Percentiles rank a stretch among this genome's conserved stretches.
Evolutionary conservation across 1,140 invertebrate species (phyloP).

Genomic region (Lucilia sericata): DNA sequence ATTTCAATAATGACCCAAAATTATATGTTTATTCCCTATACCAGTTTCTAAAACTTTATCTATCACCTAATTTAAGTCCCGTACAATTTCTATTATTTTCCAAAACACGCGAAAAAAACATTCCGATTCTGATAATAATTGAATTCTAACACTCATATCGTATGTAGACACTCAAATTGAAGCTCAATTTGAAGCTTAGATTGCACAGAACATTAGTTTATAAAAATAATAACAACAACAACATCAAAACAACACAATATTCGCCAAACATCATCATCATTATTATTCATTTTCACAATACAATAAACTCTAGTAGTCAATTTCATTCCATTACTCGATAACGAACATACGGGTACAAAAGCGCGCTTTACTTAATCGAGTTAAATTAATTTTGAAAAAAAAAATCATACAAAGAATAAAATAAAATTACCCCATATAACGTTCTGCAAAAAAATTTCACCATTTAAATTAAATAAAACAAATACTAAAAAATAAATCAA

Average conservation of each 20-base stretch:
- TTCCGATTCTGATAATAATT: not conserved
- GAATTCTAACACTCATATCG: not conserved
- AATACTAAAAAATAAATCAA: not conserved
- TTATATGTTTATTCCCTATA: too few relatives aligned
- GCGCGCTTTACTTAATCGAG: constrained; percentile 2
- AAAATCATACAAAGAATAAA: not conserved
- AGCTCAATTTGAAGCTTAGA: not conserved
- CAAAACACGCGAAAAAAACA: not conserved
- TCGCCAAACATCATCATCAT: not conserved
- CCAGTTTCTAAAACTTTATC: too few relatives aligned
- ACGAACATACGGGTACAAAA: not conserved
- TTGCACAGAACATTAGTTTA: not conserved
- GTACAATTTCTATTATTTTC: too few relatives aligned
- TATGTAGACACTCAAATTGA: not conserved
- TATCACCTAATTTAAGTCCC: too few relatives aligned
- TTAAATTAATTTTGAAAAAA: not conserved
- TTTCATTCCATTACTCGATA: not conserved
- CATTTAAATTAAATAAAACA: not conserved
- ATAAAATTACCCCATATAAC: not conserved
- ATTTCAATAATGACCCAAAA: too few relatives aligned
- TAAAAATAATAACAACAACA: not conserved
- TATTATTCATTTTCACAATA: not conserved
- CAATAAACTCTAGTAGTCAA: not conserved
- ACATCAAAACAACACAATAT: not conserved
- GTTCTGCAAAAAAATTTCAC: not conserved